Base-by-base conservation (phyloP, 2,888 invertebrate genomes). In the Papilio protenor region DNA sequence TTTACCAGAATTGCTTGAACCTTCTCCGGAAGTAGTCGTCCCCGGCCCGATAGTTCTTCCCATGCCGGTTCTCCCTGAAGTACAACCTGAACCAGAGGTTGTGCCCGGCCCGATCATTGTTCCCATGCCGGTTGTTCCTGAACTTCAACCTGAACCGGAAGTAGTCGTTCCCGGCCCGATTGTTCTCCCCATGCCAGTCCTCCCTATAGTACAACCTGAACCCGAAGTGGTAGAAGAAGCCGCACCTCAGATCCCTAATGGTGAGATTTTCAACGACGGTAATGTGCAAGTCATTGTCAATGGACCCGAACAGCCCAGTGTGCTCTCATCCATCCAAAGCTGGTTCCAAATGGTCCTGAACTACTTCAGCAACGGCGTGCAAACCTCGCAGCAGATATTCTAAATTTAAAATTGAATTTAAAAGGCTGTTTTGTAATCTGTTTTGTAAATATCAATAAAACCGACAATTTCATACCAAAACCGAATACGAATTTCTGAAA, bases 261-360 rank as follows among this genome's bases (percentile, higher is more conserved):
- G 89, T 14, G 91, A 91, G 71, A 59, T 92, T 18, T 92, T 83
- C 84, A 92, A 92, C 77, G 87, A 93, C 57, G 92, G 92, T 2
- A 74, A 83, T 2, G 92, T 92, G 2, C 89, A 90, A 72, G 87
- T 92, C 2, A 79, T 83, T 2, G 78, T 92, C 16, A 91, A 93
- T 76, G 83, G 83, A 2, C 85, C 89, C 6, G 82, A 89, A 76
- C 89, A 91, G 2, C 75, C 85, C 8, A 85, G 90, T 0, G 77
- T 91, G n/a, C 16, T 91, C 1, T 73, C 87, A 16, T 89, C 91
- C 4, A 81, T 93, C 5, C 88, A 90, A 79, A 86, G 87, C 40
- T 94, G 94, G 94, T 86, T 93, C 82, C 90, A 81, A 82, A 79
- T 92, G 82, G 85, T 89, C 21, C 27, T 94, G 49, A 92, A 90